Conservation (phyloP, 2,113 vertebrate species). For the Oreochromis aureus region DNA sequence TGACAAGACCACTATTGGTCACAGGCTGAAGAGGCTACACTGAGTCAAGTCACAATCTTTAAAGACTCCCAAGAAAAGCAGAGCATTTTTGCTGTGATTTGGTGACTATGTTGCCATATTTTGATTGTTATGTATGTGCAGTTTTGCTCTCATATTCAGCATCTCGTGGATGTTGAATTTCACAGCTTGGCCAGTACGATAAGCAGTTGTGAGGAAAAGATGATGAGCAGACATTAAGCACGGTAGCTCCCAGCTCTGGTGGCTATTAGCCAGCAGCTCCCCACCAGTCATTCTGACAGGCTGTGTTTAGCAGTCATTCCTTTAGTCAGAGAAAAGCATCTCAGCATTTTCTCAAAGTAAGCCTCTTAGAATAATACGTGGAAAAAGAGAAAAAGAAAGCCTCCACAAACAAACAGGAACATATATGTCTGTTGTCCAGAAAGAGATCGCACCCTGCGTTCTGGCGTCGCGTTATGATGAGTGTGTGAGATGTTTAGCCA, state of each 20-base stretch:
- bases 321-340: background rate
- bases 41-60: background rate
- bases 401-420: background rate
- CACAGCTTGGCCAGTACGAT: background rate
- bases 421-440: background rate
- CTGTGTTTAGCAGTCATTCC: constrained; percentile 2
- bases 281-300: background rate
- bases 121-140: background rate
- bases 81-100: background rate
- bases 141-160: background rate
- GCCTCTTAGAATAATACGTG: background rate
- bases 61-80: constrained; percentile 14
- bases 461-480: background rate
- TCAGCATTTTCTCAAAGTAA: background rate
- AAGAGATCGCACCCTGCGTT: background rate
- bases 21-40: background rate
- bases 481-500: background rate
- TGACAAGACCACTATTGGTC: constrained; percentile 10
- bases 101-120: background rate
- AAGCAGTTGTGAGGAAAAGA: background rate
- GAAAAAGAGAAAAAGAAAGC: background rate
- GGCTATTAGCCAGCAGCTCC: background rate
- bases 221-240: constrained; percentile 1
- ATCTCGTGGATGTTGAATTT: background rate
- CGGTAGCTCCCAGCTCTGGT: constrained; percentile 6